phyloP scores from a whole-genome alignment of 2,888 invertebrate genomes.

The Branchellion lobata region DNA sequence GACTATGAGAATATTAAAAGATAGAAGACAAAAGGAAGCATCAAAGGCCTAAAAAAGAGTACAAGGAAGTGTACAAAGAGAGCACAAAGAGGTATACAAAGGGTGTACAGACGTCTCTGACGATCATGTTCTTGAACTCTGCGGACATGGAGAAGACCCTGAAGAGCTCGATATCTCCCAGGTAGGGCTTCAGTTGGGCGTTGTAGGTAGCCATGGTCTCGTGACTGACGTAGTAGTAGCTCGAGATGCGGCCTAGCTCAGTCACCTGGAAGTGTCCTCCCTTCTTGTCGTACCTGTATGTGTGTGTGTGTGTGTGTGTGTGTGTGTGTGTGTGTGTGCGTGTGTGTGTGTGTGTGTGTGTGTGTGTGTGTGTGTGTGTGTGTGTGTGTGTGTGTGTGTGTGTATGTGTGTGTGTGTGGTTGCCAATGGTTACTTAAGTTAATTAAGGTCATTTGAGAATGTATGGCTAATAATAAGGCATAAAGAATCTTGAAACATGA shows the following conservation, averaged over 20 bases:
- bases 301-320: background rate
- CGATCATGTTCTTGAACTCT: slow-evolving; percentile 89
- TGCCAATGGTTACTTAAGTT: too few species aligned
- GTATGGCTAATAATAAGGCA: too few species aligned
- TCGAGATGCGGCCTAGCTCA: slow-evolving; percentile 93
- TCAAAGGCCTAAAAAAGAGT: background rate
- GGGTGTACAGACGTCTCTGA: slow-evolving; percentile 63
- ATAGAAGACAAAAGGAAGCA: background rate
- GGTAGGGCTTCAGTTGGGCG: slow-evolving; percentile 88
- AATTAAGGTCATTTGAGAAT: background rate
- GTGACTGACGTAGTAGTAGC: slow-evolving; percentile 95
- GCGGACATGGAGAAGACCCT: slow-evolving; percentile 94
- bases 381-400: too few species aligned
- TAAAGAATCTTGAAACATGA: too few species aligned
- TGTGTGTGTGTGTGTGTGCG: too few species aligned
- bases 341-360: too few species aligned
- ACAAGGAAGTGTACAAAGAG: too few species aligned
- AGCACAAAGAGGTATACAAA: background rate
- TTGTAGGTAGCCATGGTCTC: slow-evolving; percentile 96
- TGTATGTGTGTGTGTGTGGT: too few species aligned
- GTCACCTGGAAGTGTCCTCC: slow-evolving; percentile 81
- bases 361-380: too few species aligned
- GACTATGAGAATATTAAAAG: too few species aligned
- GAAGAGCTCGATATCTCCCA: slow-evolving; percentile 95
- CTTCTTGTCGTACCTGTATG: slow-evolving; percentile 81